phyloP scores from a whole-genome alignment of 2,888 invertebrate species.

The Venustoraphidia nigricollis region DNA sequence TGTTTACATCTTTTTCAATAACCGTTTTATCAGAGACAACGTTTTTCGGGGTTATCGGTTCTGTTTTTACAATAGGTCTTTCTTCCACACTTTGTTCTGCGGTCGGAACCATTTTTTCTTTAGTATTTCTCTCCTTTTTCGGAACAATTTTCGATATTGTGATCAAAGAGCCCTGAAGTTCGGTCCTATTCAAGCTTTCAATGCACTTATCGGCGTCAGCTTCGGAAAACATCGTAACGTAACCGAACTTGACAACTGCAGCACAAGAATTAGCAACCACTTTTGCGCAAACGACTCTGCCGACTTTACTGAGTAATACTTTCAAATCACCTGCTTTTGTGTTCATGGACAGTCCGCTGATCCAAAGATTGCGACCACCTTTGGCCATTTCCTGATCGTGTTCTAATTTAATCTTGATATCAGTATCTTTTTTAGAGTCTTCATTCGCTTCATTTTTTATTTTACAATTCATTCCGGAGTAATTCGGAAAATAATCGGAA shows the following conservation, averaged over 20 bases:
- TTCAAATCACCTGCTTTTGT: constrained; percentile 1
- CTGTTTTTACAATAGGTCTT: background rate
- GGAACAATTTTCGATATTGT: too few relatives aligned
- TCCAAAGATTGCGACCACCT: background rate
- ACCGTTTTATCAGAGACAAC: background rate
- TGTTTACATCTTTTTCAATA: background rate
- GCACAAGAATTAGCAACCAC: background rate
- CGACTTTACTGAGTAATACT: background rate
- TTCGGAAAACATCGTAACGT: constrained; percentile 1
- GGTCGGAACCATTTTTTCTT: background rate
- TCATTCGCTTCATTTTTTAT: constrained; percentile 7
- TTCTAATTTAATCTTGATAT: background rate
- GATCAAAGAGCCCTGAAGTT: background rate
- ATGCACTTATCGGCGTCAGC: constrained; percentile 1
- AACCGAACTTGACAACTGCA: background rate
- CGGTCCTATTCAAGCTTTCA: constrained; percentile 1
- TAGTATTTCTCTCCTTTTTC: too few relatives aligned
- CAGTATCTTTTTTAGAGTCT: background rate
- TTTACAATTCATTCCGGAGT: background rate
- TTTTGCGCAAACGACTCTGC: constrained; percentile 3
- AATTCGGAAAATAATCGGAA: too few relatives aligned
- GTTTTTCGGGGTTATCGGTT: background rate
- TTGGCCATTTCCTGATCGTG: background rate
- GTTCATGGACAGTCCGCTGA: background rate
- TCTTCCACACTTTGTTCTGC: constrained; percentile 1